Evolutionary conservation across 2,113 vertebrate species (phyloP).

Genomic region (Laticauda laticaudata): DNA sequence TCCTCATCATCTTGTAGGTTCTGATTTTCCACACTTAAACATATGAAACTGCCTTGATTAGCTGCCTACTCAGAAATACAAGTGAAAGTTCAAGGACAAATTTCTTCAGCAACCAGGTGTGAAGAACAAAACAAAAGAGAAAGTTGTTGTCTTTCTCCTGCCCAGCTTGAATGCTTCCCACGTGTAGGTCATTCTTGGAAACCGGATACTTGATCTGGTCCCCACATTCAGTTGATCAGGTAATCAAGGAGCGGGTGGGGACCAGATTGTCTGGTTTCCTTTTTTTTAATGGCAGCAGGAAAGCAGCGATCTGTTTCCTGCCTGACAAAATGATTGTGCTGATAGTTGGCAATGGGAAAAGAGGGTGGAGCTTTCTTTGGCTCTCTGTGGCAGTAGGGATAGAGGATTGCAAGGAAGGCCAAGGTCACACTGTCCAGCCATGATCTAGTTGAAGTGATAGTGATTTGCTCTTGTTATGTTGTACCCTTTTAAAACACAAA

Average conservation of each 20-base stretch:
- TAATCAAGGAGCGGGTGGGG: neutral
- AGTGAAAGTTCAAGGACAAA: neutral
- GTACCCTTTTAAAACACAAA: neutral
- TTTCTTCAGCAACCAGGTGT: neutral
- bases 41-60: neutral
- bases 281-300: neutral
- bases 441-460: neutral
- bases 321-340: neutral
- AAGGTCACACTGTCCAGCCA: neutral
- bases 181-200: neutral
- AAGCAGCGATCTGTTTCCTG: neutral
- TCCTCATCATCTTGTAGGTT: neutral
- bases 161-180: neutral
- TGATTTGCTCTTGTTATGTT: neutral
- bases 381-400: neutral
- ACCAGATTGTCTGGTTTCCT: neutral
- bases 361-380: neutral
- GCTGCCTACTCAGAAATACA: neutral
- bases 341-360: neutral
- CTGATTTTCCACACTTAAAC: too few species aligned
- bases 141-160: neutral
- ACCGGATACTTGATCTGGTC: neutral
- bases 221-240: neutral
- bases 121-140: neutral
- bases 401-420: neutral